A percentile compares a stretch with the other conserved stretches of the same genome.
Evolutionary conservation across 1,140 invertebrate species (phyloP).

Genomic region (Polypedilum vanderplanki): DNA sequence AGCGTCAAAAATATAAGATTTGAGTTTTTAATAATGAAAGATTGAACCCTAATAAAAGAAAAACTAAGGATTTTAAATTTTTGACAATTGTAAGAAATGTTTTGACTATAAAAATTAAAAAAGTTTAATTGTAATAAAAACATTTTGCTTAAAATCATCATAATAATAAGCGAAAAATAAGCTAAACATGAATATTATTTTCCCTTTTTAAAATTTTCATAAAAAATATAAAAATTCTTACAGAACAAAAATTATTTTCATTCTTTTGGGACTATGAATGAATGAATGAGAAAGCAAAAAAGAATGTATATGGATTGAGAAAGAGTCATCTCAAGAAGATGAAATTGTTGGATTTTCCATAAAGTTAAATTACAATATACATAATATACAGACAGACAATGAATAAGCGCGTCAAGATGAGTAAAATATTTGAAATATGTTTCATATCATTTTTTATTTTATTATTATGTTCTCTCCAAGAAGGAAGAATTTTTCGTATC

Average conservation of each 20-base stretch:
- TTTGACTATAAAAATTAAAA: no score
- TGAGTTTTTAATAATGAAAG: no score
- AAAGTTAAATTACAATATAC: conserved; percentile 16
- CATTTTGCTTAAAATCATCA: no score
- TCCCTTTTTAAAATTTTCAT: not conserved
- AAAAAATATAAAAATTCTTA: not conserved
- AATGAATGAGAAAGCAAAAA: conserved; percentile 15
- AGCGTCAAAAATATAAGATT: no score
- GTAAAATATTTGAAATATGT: conserved; percentile 13
- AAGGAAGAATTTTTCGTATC: not conserved
- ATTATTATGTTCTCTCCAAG: not conserved
- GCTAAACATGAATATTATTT: not conserved
- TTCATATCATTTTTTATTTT: not conserved
- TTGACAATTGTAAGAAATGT: no score
- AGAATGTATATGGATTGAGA: not conserved
- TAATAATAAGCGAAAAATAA: not conserved
- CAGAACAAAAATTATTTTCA: not conserved
- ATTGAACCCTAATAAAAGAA: no score
- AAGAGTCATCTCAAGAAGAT: conserved; percentile 21
- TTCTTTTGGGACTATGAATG: not conserved
- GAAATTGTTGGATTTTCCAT: conserved; percentile 7
- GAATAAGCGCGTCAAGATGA: not conserved
- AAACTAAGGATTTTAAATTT: no score
- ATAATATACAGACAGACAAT: not conserved
- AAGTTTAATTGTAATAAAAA: no score